phyloP scores from a whole-genome alignment of 2,888 invertebrate genomes.

The Nowickia ferox region DNA sequence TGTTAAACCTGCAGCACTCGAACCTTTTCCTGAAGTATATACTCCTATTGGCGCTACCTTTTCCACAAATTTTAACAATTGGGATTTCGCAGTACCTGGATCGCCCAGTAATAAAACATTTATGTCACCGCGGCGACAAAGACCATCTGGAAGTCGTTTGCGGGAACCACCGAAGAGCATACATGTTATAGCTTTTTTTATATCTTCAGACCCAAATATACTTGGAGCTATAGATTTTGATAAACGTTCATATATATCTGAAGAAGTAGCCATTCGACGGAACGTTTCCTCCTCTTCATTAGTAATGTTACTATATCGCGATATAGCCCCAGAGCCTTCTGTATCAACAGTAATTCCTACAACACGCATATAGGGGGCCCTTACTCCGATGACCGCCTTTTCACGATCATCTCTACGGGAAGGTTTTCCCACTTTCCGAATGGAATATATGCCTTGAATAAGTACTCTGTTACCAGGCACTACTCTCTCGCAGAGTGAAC shows the following conservation, averaged over 20 bases:
- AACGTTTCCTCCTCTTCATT: conserved; percentile 87
- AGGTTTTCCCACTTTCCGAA: conserved; percentile 90
- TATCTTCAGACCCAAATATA: conserved; percentile 96
- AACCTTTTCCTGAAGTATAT: conserved; percentile 99
- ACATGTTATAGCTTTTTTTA: conserved; percentile 98
- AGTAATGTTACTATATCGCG: conserved; percentile 84
- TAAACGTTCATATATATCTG: conserved; percentile 94
- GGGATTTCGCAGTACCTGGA: conserved; percentile 99
- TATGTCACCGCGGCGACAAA: conserved; percentile 97
- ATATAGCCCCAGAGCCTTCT: conserved; percentile 88
- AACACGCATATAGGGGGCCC: conserved; percentile 96
- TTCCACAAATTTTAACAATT: conserved; percentile 98
- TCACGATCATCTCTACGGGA: conserved; percentile 89
- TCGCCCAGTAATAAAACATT: conserved; percentile 97
- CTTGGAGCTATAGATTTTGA: conserved; percentile 97
- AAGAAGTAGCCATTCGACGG: conserved; percentile 90
- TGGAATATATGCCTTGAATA: conserved; percentile 97
- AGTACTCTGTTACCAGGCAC: conserved; percentile 98
- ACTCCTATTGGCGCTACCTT: conserved; percentile 96
- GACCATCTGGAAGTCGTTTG: conserved; percentile 96
- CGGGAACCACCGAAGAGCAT: conserved; percentile 96
- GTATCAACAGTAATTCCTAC: conserved; percentile 95
- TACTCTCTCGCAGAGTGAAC: conserved; percentile 94
- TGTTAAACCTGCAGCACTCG: conserved; percentile 99
- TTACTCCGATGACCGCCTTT: conserved; percentile 93